Evolutionary conservation across 2,797 vertebrate species (phyloP).

Genomic region (Coregonus ussuriensis): DNA sequence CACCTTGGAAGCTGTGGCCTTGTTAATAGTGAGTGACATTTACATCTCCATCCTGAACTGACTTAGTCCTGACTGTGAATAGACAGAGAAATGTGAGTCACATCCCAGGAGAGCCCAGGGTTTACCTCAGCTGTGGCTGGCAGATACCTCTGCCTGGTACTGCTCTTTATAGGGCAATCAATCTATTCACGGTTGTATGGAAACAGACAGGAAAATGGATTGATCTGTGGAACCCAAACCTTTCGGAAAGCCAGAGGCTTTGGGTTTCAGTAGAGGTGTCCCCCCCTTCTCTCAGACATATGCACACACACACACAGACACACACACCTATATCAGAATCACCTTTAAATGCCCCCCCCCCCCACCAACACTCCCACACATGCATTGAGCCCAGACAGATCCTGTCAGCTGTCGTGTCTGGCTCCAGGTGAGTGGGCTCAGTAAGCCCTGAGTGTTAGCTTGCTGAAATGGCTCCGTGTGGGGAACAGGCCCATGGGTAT

Average conservation of each 20-base stretch:
- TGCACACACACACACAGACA: slow-evolving; percentile 7
- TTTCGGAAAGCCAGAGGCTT: slow-evolving; percentile 19
- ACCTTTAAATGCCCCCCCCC: not conserved
- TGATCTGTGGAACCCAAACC: not conserved
- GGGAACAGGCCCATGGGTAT: slow-evolving; percentile 4
- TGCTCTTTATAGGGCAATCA: slow-evolving; percentile 20
- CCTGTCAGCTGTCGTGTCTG: slow-evolving; percentile 71
- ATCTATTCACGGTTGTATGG: not conserved
- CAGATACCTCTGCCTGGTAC: slow-evolving; percentile 13
- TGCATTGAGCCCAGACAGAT: not conserved
- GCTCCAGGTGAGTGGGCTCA: slow-evolving; percentile 71
- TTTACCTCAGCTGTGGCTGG: slow-evolving; percentile 45
- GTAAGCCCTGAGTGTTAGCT: slow-evolving; percentile 53
- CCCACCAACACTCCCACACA: not conserved
- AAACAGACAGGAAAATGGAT: not conserved
- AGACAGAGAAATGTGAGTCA: slow-evolving; percentile 67
- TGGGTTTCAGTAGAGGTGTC: not conserved
- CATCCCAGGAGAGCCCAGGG: slow-evolving; percentile 51
- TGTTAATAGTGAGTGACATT: slow-evolving; percentile 38
- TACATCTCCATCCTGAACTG: slow-evolving; percentile 45
- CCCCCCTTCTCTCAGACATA: not conserved
- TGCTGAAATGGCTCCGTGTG: slow-evolving; percentile 43
- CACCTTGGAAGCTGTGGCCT: not conserved
- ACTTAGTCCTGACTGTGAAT: slow-evolving; percentile 57
- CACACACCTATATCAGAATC: not conserved